Evolutionary conservation across 2,113 vertebrate species (phyloP).

Genomic region (Bettongia penicillata): DNA sequence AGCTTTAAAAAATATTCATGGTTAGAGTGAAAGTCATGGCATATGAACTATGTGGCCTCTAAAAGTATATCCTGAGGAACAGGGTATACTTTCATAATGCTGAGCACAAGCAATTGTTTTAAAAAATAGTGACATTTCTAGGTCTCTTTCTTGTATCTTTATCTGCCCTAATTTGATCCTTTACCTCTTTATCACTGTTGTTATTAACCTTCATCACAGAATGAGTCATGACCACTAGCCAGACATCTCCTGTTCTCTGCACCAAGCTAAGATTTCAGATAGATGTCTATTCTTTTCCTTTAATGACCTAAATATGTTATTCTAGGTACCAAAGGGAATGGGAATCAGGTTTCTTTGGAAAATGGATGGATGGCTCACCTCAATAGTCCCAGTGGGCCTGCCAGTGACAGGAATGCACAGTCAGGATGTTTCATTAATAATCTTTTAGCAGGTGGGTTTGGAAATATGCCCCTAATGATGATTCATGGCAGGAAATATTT

Average conservation of each 20-base stretch:
- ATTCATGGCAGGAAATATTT: slow-evolving; percentile 2
- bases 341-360: background rate
- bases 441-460: background rate
- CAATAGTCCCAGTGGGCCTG: background rate
- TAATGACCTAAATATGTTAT: slow-evolving; percentile 20
- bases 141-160: background rate
- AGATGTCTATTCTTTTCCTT: background rate
- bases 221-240: background rate
- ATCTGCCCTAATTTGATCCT: slow-evolving; percentile 12
- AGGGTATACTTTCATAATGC: background rate
- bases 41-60: background rate
- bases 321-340: slow-evolving; percentile 19
- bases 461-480: background rate
- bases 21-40: slow-evolving; percentile 24
- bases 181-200: background rate
- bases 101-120: background rate
- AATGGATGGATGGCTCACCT: background rate
- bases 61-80: background rate
- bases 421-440: background rate
- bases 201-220: background rate
- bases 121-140: background rate
- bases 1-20: background rate
- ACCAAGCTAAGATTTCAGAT: slow-evolving; percentile 32
- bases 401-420: background rate
- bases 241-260: background rate